Evolutionary conservation across 2,797 vertebrate species (phyloP).

Genomic region (Paedocypris micromegethes): DNA sequence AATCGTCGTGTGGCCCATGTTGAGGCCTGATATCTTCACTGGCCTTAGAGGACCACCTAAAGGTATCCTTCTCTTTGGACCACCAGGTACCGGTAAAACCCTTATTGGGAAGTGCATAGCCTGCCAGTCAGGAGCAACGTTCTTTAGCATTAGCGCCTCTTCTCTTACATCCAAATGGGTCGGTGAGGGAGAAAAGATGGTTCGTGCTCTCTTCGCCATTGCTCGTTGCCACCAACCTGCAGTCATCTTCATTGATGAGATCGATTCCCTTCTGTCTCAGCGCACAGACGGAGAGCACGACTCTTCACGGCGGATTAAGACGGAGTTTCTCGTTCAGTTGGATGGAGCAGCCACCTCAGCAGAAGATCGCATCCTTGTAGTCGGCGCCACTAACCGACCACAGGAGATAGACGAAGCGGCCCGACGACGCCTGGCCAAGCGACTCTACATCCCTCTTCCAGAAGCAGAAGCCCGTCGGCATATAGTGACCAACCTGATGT

Average conservation of each 20-base stretch:
- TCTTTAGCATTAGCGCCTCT: constrained; percentile 97
- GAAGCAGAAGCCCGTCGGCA: constrained; percentile 79
- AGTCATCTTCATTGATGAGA: constrained; percentile 97
- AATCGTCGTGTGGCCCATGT: constrained; percentile 97
- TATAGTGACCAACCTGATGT: constrained; percentile 83
- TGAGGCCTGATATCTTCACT: constrained; percentile 93
- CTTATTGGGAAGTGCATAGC: constrained; percentile 97
- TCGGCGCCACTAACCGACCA: constrained; percentile 95
- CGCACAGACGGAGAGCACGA: constrained; percentile 92
- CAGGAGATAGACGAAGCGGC: constrained; percentile 97
- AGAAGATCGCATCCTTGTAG: constrained; percentile 90
- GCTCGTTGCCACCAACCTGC: constrained; percentile 91
- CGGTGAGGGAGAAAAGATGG: constrained; percentile 97
- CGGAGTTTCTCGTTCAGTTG: constrained; percentile 92
- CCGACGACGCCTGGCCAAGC: constrained; percentile 84
- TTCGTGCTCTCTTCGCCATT: constrained; percentile 87
- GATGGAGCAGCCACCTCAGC: constrained; percentile 88
- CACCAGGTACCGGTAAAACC: constrained; percentile 94
- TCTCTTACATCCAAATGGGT: constrained; percentile 98
- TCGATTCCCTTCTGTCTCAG: constrained; percentile 92
- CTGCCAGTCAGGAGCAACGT: constrained; percentile 92
- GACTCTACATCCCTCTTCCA: constrained; percentile 90
- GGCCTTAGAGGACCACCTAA: constrained; percentile 92
- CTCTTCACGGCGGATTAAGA: constrained; percentile 93
- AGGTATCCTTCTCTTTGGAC: constrained; percentile 92